phyloP scores from a whole-genome alignment of 1,140 invertebrate species.

The Belonocnema kinseyi region DNA sequence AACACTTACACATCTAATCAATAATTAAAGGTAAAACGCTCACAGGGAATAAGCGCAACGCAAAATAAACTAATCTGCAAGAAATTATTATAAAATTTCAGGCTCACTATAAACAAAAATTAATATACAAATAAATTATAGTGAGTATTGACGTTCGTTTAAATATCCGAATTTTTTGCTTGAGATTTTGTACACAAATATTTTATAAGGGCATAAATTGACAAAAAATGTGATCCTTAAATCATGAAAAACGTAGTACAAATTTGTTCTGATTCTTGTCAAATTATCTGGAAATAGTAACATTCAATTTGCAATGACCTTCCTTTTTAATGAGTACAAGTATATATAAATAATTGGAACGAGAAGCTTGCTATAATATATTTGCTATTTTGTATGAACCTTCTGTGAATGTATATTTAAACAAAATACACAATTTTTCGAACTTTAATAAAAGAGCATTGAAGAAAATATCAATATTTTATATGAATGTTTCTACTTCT shows the following conservation, averaged over 20 bases:
- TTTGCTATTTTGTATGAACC: too few species aligned
- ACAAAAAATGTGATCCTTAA: not conserved
- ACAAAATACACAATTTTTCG: too few species aligned
- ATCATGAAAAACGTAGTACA: not conserved
- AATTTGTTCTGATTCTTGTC: not conserved
- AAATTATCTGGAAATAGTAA: too few species aligned
- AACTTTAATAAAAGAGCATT: too few species aligned
- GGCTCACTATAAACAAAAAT: not conserved
- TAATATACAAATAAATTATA: not conserved
- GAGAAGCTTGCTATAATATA: too few species aligned
- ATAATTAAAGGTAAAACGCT: slow-evolving; percentile 21
- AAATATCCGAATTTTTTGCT: not conserved
- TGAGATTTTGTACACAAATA: not conserved
- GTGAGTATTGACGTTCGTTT: not conserved
- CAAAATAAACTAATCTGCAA: not conserved
- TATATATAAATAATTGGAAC: too few species aligned
- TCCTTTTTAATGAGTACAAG: too few species aligned
- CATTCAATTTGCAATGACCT: too few species aligned
- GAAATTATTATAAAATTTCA: not conserved
- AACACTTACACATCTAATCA: slow-evolving; percentile 31
- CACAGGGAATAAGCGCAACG: not conserved
- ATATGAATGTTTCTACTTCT: too few species aligned
- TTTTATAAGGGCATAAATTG: too few species aligned
- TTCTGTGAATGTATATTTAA: too few species aligned
- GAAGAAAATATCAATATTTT: too few species aligned